Evolutionary conservation across 2,113 vertebrate genomes (phyloP).

Genomic region (Aegypius monachus): DNA sequence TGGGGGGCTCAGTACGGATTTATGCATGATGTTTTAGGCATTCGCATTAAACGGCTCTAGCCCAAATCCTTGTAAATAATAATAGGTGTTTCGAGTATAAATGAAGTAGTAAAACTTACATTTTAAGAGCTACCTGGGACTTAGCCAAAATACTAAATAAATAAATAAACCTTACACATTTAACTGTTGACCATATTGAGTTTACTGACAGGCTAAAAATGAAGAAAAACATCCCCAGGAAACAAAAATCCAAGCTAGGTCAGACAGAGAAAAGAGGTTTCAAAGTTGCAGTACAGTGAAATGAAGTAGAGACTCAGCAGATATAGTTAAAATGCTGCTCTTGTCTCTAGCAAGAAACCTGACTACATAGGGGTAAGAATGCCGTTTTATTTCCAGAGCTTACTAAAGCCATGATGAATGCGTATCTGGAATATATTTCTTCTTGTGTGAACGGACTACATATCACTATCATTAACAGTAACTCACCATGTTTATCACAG

Average conservation of each 20-base stretch:
- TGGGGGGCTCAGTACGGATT: background rate
- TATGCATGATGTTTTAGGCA: background rate
- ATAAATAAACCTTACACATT: background rate
- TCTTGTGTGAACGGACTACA: background rate
- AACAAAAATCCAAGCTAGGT: background rate
- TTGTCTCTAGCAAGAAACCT: slow-evolving; percentile 18
- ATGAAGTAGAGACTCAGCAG: slow-evolving; percentile 4
- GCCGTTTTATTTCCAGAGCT: slow-evolving; percentile 21
- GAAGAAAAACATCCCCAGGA: background rate
- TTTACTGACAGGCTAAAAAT: background rate
- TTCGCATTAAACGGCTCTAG: background rate
- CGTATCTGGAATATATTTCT: slow-evolving; percentile 22
- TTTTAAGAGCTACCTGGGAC: slow-evolving; percentile 20
- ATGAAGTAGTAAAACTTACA: background rate
- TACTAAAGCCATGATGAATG: slow-evolving; percentile 29
- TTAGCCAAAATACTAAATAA: background rate
- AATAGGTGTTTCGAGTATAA: background rate
- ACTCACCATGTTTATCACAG: background rate
- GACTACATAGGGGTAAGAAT: background rate
- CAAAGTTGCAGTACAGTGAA: background rate
- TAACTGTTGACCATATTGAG: background rate
- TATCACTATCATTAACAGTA: slow-evolving; percentile 40
- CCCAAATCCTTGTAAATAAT: slow-evolving; percentile 24
- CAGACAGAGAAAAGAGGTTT: background rate
- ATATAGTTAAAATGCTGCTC: slow-evolving; percentile 45